Base-by-base conservation (phyloP, 2,888 invertebrate species). In the Pherbina coryleti region DNA sequence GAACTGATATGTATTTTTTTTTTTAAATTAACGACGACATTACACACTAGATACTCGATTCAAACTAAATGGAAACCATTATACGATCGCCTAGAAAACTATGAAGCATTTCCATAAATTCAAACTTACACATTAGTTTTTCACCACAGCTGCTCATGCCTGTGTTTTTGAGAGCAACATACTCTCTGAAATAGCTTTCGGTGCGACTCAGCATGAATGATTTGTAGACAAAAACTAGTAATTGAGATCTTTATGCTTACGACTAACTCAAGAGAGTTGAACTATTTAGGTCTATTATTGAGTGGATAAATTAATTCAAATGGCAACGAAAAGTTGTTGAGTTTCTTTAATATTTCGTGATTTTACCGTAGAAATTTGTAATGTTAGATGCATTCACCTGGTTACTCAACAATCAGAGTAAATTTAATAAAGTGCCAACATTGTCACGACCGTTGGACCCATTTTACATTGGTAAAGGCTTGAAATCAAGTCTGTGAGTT, bases 51-150 rank as follows among this genome's bases (percentile, higher is more conserved):
- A 66, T 66, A 34, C 55, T 67, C 67, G 69, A n/a, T 25, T 31
- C 66, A 57, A 78, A 80, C 80, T 79, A 70, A 80, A 73, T 74
- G 73, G 75, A 80, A 79, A 76, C 57, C 67, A 53, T 60, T 44
- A 31, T 55, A 67, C 79, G 78, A 78, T 78, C 77, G 62, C 5
- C 66, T 60, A 19, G 55, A 76, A 78, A 80, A 76, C 76, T 77
- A 75, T 70, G 60, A 78, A 79, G 69, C 57, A 60, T 77, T 77
- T 77, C 62, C 67, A 22, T 64, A 53, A 31, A 28, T 60, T 53
- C 53, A 78, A 76, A 76, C 72, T 77, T 71, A 78, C 64, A 76
- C 64, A 62, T 80, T 80, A 80, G 80, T 80, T 80, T 80, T 80
- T 79, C 80, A 80, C 79, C 78, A 80, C 78, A 75, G 72, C 34